Base-by-base conservation (phyloP, 1,140 invertebrate species). In the Pemphigus obesinymphae region DNA sequence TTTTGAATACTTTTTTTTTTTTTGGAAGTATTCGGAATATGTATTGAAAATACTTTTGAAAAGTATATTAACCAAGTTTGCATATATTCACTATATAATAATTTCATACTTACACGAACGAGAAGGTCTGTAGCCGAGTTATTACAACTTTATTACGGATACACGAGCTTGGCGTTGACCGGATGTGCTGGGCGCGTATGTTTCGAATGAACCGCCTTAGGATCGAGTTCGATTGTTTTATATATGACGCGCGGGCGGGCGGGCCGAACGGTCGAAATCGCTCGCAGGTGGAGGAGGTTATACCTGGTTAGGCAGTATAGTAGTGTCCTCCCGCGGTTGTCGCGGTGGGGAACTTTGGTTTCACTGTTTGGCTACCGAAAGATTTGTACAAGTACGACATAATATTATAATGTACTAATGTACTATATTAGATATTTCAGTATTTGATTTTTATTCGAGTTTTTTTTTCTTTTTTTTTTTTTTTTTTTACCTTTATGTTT, bases 201-300 rank as follows among this genome's bases (percentile, higher is more conserved):
- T 50, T 75, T 50, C n/a, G 45, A 75, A 75, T 75, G 26, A 53
- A 75, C 43, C 72, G 29, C 20, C 29, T 75, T 6, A 53, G 53
- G 45, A 75, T 29, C 20, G 5, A 15, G 72, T 53, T 20, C 31
- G 72, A 75, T 75, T 53, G 72, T 55, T 50, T 75, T 75, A 75
- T 75, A 75, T 75, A 75, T n/a, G 26, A 20, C 23, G 15, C 8
- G 20, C 29, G 17, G 43, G 15, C n/a, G 13, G 45, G 17, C 31
- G 48, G 17, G 1, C 20, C 26, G 17, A 34, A 37, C 34, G 15
- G 26, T 29, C 58, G 58, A 31, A 31, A 61, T 29, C 58, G 23
- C 4, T 40, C 26, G 5, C 13, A 26, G 26, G 58, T 13, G 58
- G 58, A 29, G 26, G 58, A 58, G 53, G 23, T n/a, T n/a, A n/a